Evolutionary conservation across 2,888 invertebrate species (phyloP), one percentile per base, ranked within the genome.

Genomic region (Ennomos quercinarius): DNA sequence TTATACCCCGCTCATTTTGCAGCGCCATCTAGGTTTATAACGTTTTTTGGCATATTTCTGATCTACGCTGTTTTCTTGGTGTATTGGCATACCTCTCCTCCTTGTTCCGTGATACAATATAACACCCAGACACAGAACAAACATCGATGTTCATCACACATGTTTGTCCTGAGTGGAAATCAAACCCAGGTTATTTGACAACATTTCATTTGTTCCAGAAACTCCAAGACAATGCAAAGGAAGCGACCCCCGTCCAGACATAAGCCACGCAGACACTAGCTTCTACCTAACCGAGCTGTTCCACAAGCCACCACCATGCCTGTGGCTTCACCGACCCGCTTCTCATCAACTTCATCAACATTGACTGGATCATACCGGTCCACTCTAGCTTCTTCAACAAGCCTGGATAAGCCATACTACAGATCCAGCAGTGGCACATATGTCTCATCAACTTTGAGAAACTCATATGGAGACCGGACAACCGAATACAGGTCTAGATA

Each of bases 301-400:
- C 35, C n/a, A 40, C 1, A 42, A 55, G 38, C 64, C 47, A 35
- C 56, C 78, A 90, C 74, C 66, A 94, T 94, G 94, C 94, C 94
- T 67, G 94, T 94, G 46, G 90, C 94, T 8, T 94, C 94, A 11
- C 94, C 94, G 4, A 93, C 94, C 35, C 81, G 94, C 40, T 92
- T 86, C 68, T 83, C 77, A 36, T 74, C 87, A 0, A 80, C 87
- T 2, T 92, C 93, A 37, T 86, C 91, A 57, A 80, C 80, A 80
- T 76, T 91, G 57, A 91, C 93, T 36, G 91, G 94, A 17, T 93
- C 94, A 0, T 93, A 86, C 60, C 68, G 93, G 1, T 87, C 93
- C 0, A 86, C 89, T 0, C 73, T 93, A 9, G 89, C 90, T 44
- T 91, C 90, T 11, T 80, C 93, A 0, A 80, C 93, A 0, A 89